Evolutionary conservation across 2,888 invertebrate genomes (phyloP), one percentile per base, ranked within the genome.

Genomic region (Drosophila barbarae): DNA sequence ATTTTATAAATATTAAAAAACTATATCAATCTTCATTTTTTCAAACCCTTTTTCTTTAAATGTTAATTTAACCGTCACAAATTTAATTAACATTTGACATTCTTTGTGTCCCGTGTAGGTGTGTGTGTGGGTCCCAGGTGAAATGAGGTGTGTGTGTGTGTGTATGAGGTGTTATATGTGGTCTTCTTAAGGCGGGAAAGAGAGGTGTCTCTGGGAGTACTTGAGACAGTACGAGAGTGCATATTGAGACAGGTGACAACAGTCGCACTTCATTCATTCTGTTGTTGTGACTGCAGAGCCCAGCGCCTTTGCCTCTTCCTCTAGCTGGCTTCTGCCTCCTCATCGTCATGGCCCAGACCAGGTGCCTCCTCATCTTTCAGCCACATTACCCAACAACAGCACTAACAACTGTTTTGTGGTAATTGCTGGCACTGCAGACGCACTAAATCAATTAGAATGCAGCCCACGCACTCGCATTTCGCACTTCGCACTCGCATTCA

Each of bases 161-260:
- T 49, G 55, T 10, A 28, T 46, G 18, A 41, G 67, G 47, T 50
- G 53, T 49, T 41, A 49, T 18, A 21, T 21, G 58, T 38, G 57
- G 38, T 38, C 55, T 51, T 30, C 34, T 41, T 35, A 26, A 28
- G 26, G 50, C 50, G 59, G 42, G 76, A 34, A 28, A 47, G 38
- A 58, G 58, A 30, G 41, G 44, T 61, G 61, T 60, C 39, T 69
- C 32, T 46, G 56, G 63, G 60, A 67, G 71, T 76, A 83, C 79
- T 80, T 83, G 79, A 79, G 79, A 80, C 79, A 83, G 68, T 72
- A 72, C 72, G 77, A 83, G 79, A 83, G 79, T 76, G 65, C 79
- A 80, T 76, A 80, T 80, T 80, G 83, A 82, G 77, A 82, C 84
- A 78, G 84, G 77, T 84, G 84, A 69, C 72, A 84, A 74, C 74